Base-by-base conservation (phyloP, 2,888 invertebrate species). In the Noctua comes region DNA sequence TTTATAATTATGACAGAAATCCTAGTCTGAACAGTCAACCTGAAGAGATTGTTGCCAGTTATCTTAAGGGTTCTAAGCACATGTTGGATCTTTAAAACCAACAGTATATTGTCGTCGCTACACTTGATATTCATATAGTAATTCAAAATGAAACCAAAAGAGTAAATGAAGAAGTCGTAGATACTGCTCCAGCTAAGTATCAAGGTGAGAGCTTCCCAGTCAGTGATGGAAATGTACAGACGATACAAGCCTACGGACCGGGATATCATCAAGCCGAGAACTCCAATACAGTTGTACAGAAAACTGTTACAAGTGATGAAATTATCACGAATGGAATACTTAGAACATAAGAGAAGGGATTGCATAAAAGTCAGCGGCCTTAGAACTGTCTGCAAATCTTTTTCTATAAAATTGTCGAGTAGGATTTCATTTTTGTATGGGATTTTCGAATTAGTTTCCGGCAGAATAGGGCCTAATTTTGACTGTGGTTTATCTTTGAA, bases 311-410 rank as follows among this genome's bases (percentile, higher is more conserved):
- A 64, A 31, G 68, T 79, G 11, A 78, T 78, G 2, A 79, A 78
- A 31, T 78, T 68, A n/a, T 80, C 74, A 57, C 81, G 64, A n/a
- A 80, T 80, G 6, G 68, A 54, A 69, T 57, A 80, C 18, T 79
- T 79, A 13, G 78, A 51, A 51, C 78, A 70, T 10, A 70, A 18
- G 46, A 78, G 70, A 18, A 78, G 40, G 11, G 79, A 51, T 70
- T 79, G 77, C 77, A 79, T 79, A 18, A 69, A 3, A 40, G 51
- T n/a, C 62, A 78, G 51, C 0, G 77, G 79, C 21, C 8, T 69
- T 24, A 78, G n/a, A 43, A 46, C 77, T 51, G 69, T 13, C 8
- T 69, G 31, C 21, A 78, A 48, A 69, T 79, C 43, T 24, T 64
- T 64, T 21, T 64, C 77, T 1, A 79, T 13, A 24, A 64, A 79